phyloP scores from a whole-genome alignment of 2,113 vertebrate genomes.

The Hyaena hyaena region DNA sequence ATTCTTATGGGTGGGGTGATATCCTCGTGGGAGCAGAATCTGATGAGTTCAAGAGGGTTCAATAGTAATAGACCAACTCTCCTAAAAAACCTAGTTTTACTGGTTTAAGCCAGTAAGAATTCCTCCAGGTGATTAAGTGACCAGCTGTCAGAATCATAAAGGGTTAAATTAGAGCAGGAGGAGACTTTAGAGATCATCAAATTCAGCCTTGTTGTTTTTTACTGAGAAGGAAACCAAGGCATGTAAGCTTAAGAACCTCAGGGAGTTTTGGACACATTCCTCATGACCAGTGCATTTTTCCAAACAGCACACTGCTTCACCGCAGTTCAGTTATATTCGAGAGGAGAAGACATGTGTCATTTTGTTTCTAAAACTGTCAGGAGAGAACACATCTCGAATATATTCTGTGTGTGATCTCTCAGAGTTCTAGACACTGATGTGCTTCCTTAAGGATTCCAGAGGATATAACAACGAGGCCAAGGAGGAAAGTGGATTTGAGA shows the following conservation, averaged over 20 bases:
- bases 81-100: neutral
- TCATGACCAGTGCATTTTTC: neutral
- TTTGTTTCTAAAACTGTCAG: neutral
- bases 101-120: neutral
- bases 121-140: neutral
- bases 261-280: neutral
- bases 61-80: neutral
- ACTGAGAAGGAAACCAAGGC: slow-evolving; percentile 6
- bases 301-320: neutral
- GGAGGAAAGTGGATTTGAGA: neutral
- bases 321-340: neutral
- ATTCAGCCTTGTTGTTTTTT: neutral
- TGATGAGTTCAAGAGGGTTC: neutral
- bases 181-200: neutral
- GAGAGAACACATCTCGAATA: neutral
- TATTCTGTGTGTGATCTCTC: neutral
- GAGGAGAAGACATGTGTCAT: neutral
- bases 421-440: neutral
- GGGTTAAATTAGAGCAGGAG: neutral
- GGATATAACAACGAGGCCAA: neutral
- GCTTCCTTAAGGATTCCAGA: neutral
- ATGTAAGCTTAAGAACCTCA: neutral
- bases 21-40: neutral
- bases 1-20: neutral
- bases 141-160: slow-evolving; percentile 15